phyloP scores from a whole-genome alignment of 2,888 invertebrate species.

The Macrosoma leucophasiata region DNA sequence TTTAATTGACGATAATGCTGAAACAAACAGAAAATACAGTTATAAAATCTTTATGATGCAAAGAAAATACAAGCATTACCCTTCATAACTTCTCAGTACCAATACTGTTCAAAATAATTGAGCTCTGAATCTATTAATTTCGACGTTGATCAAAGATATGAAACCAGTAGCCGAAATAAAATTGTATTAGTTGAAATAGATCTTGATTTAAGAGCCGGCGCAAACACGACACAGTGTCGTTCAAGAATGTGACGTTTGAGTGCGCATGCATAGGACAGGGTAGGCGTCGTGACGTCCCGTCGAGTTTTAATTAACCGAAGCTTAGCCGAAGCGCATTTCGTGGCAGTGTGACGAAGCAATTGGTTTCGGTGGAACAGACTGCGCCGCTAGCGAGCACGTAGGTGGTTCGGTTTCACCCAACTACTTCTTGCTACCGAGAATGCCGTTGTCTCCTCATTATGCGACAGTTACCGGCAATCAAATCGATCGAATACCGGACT shows the following conservation, averaged over 20 bases:
- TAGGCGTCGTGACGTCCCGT: slow-evolving; percentile 61
- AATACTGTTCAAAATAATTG: no score
- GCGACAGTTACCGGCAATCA: slow-evolving; percentile 54
- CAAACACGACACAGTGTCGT: slow-evolving; percentile 54
- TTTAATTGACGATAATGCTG: slow-evolving; percentile 94
- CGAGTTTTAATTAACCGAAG: slow-evolving; percentile 68
- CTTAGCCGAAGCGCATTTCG: slow-evolving; percentile 58
- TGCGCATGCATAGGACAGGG: slow-evolving; percentile 39
- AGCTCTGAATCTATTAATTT: no score
- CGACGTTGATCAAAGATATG: no score
- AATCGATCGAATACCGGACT: slow-evolving; percentile 54
- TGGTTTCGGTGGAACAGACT: slow-evolving; percentile 55
- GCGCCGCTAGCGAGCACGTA: slow-evolving; percentile 50
- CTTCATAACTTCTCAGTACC: no score
- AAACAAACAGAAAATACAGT: slow-evolving; percentile 54
- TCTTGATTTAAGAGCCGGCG: slow-evolving; percentile 39
- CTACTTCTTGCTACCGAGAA: slow-evolving; percentile 54
- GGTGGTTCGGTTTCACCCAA: slow-evolving; percentile 62
- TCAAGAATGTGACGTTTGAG: slow-evolving; percentile 40
- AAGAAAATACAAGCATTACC: slow-evolving; percentile 4
- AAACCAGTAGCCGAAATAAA: slow-evolving; percentile 49
- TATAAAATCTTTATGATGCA: slow-evolving; percentile 14
- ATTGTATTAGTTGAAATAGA: slow-evolving; percentile 44
- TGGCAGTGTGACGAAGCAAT: slow-evolving; percentile 65
- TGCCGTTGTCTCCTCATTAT: slow-evolving; percentile 64